A percentile compares a stretch with the other conserved stretches of the same genome.
phyloP scores from a whole-genome alignment of 1,140 invertebrate species.

The Drosophila malerkotliana region DNA sequence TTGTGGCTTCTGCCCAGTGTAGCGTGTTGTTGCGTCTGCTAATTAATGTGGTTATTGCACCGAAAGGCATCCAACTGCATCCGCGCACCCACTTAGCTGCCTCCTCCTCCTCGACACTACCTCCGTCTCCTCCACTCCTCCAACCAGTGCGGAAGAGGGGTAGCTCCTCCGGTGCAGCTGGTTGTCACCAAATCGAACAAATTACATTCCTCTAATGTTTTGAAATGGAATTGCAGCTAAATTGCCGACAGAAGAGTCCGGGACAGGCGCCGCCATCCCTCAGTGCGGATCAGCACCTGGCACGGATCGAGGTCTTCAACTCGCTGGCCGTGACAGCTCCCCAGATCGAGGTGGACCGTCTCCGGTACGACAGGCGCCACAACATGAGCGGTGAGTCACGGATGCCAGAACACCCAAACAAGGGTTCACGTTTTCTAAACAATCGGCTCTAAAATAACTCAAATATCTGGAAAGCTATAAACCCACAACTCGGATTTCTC shows the following conservation, averaged over 20 bases:
- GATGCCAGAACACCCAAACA: not conserved
- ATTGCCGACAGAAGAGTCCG: conserved; percentile 75
- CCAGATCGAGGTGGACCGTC: conserved; percentile 88
- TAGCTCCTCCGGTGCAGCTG: not conserved
- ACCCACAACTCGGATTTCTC: no score
- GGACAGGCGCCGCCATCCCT: conserved; percentile 46
- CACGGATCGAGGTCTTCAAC: conserved; percentile 90
- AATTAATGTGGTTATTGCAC: conserved; percentile 83
- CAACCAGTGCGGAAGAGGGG: not conserved
- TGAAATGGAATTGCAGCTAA: conserved; percentile 63
- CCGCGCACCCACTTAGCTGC: conserved; percentile 20
- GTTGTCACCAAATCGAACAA: conserved; percentile 3
- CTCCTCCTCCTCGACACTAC: not conserved
- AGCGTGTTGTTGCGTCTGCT: conserved; percentile 65
- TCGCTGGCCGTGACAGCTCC: conserved; percentile 91
- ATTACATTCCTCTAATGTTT: conserved; percentile 2
- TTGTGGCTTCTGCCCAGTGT: conserved; percentile 34
- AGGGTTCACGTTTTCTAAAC: not conserved
- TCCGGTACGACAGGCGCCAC: conserved; percentile 76
- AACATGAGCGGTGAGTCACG: conserved; percentile 76
- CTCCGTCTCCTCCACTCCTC: no score
- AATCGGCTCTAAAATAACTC: not conserved
- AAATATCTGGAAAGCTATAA: no score
- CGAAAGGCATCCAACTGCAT: conserved; percentile 73
- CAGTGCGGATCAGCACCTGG: conserved; percentile 84